Conservation (phyloP, 2,797 vertebrate species). For the Oreochromis mossambicus region DNA sequence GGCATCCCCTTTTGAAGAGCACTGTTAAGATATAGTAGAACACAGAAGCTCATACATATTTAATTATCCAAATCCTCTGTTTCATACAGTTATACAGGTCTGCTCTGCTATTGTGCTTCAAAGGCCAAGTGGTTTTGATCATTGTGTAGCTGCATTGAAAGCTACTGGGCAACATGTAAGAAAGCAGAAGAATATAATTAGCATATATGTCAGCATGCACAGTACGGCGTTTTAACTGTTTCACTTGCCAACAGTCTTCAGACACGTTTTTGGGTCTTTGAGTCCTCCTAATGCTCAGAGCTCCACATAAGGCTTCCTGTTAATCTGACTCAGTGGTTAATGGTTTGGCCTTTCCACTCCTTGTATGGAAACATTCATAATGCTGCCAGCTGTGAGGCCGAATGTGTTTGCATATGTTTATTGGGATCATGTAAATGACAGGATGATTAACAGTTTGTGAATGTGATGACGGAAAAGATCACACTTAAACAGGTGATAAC, state of each 20-base stretch:
- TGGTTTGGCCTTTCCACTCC: constrained; percentile 1
- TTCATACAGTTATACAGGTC: constrained; percentile 21
- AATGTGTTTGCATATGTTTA: constrained; percentile 40
- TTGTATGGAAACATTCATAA: constrained; percentile 2
- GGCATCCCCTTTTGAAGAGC: constrained; percentile 36
- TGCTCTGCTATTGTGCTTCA: constrained; percentile 9
- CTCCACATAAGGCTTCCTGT: neutral
- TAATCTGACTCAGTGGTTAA: neutral
- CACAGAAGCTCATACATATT: constrained; percentile 59
- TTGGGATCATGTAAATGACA: constrained; percentile 11
- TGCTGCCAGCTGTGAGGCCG: constrained; percentile 4
- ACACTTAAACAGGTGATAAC: constrained; percentile 18
- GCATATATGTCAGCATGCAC: neutral
- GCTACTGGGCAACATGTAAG: neutral
- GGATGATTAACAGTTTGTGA: constrained; percentile 21
- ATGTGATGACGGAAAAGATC: constrained; percentile 20
- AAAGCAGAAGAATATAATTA: constrained; percentile 2
- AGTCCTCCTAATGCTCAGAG: neutral
- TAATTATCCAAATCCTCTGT: constrained; percentile 46
- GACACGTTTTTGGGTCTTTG: neutral
- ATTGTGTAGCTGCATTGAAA: neutral
- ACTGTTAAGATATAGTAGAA: constrained; percentile 37
- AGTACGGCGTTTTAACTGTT: neutral
- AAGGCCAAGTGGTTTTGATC: constrained; percentile 30
- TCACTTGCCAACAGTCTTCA: neutral